phyloP scores from a whole-genome alignment of 2,797 vertebrate genomes.

The Prunella strophiata region DNA sequence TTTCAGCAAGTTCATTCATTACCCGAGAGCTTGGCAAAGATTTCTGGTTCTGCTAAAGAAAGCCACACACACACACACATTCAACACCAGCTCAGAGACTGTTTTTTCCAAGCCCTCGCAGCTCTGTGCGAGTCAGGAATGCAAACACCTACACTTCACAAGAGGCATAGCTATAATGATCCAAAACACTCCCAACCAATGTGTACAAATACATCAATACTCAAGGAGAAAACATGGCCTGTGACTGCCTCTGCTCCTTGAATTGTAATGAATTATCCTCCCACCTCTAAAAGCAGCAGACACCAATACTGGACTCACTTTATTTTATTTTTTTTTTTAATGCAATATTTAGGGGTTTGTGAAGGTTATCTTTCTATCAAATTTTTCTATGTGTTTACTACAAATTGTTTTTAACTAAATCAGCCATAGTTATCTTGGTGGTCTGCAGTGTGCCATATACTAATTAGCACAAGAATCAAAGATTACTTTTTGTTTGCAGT shows the following conservation, averaged over 20 bases:
- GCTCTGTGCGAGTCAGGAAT: constrained; percentile 31
- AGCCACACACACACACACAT: neutral
- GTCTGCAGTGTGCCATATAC: neutral
- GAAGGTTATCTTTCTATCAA: neutral
- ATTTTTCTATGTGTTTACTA: neutral
- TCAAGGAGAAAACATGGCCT: constrained; percentile 11
- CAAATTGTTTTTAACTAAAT: neutral
- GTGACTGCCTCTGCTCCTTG: constrained; percentile 28
- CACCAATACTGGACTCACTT: neutral
- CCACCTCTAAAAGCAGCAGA: constrained; percentile 21
- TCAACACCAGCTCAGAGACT: neutral
- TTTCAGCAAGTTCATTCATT: constrained; percentile 24
- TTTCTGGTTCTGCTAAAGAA: constrained; percentile 27
- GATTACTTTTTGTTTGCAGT: neutral
- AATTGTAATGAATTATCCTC: constrained; percentile 27
- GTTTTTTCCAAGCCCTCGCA: neutral
- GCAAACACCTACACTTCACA: constrained; percentile 58
- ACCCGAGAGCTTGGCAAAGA: constrained; percentile 6
- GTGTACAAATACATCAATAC: constrained; percentile 58
- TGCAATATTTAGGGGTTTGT: neutral
- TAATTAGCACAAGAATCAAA: neutral
- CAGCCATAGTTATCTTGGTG: neutral
- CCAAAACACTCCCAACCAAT: constrained; percentile 17
- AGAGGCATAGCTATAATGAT: constrained; percentile 26
- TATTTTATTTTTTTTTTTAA: neutral